Conservation (phyloP, 2,113 vertebrate species). For the Felis chaus region DNA sequence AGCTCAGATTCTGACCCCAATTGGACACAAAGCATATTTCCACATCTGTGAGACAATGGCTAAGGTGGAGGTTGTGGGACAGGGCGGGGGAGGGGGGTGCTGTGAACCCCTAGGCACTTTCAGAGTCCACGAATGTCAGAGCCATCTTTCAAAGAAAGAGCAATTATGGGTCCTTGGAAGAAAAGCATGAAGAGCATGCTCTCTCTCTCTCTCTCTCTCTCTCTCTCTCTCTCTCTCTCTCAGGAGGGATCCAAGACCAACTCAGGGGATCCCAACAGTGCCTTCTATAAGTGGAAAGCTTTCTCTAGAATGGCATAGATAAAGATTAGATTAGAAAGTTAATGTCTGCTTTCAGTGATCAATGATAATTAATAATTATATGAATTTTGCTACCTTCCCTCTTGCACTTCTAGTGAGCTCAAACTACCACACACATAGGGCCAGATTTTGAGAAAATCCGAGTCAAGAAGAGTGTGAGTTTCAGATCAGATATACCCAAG, state of each 20-base stretch:
- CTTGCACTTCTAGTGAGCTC: neutral
- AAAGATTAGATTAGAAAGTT: neutral
- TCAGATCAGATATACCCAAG: neutral
- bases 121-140: neutral
- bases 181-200: neutral
- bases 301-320: neutral
- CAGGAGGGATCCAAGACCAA: neutral
- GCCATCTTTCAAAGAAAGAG: neutral
- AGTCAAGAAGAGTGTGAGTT: neutral
- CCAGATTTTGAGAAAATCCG: neutral
- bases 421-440: neutral
- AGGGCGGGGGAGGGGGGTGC: too few relatives aligned
- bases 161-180: neutral
- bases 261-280: neutral
- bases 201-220: too few relatives aligned
- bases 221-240: too few relatives aligned
- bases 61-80: fast-evolving
- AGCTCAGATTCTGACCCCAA: neutral
- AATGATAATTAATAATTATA: neutral
- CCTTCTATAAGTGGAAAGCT: neutral
- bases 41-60: neutral
- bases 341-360: neutral
- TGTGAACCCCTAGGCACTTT: neutral
- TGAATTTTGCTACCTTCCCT: neutral
- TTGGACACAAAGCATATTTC: neutral